These are phyloP conservation scores for Ormyrus pomaceus DNA, from an alignment of 2,888 invertebrate species.

Conservation along the genomic window DNA sequence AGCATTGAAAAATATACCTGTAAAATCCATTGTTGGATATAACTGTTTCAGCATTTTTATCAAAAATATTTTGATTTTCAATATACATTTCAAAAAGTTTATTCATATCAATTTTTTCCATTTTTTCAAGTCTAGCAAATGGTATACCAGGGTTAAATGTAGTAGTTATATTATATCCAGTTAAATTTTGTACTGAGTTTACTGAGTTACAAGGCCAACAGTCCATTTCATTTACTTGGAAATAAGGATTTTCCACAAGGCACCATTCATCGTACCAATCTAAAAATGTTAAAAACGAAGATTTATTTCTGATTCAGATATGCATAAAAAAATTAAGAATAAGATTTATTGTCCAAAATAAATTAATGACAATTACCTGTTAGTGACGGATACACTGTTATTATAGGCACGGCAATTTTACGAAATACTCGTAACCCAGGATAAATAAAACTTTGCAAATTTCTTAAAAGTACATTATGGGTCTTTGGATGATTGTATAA, in stretches of 20 bases:
- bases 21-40: constrained; percentile 69
- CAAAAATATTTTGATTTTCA: constrained; percentile 79
- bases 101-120: constrained; percentile 78
- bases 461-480: constrained; percentile 82
- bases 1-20: constrained; percentile 59
- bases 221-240: constrained; percentile 87
- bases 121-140: constrained; percentile 80
- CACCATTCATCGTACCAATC: constrained; percentile 92
- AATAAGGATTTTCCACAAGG: constrained; percentile 89
- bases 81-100: constrained; percentile 79
- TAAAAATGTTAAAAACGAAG: constrained; percentile 63
- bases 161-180: constrained; percentile 78
- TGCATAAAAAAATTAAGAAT: constrained; percentile 2
- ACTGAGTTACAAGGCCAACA: constrained; percentile 89
- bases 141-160: constrained; percentile 79
- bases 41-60: constrained; percentile 81
- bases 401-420: constrained; percentile 85
- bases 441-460: constrained; percentile 88
- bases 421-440: constrained; percentile 86
- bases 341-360: constrained; percentile 8
- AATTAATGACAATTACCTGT: constrained; percentile 78
- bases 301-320: neutral
- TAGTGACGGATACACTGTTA: constrained; percentile 84
- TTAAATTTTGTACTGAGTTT: constrained; percentile 82
- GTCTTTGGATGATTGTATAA: constrained; percentile 80